Conservation (phyloP, 2,888 invertebrate species). For the Pyrrhia umbra region DNA sequence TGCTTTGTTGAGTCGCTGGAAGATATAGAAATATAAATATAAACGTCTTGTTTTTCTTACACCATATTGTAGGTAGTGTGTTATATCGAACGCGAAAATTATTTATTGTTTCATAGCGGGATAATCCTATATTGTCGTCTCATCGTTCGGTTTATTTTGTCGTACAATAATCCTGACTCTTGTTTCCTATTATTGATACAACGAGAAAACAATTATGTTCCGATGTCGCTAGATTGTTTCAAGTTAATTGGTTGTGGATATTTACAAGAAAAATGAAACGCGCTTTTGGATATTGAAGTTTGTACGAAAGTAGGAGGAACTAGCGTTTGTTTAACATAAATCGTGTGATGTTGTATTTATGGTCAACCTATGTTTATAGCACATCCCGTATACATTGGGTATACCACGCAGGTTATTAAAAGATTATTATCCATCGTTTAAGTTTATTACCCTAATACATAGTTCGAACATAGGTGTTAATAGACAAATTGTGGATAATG, state of each 20-base stretch:
- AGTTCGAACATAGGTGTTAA: conserved; percentile 14
- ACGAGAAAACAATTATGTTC: conserved; percentile 41
- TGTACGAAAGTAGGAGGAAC: background rate
- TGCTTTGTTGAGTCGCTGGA: conserved; percentile 81
- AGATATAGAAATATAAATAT: conserved; percentile 81
- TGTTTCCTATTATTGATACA: conserved; percentile 55
- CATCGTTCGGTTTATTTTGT: conserved; percentile 54
- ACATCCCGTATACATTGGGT: conserved; percentile 1
- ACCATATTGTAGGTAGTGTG: conserved; percentile 55
- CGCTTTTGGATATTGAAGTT: background rate
- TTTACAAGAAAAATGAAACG: background rate
- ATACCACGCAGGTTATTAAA: conserved; percentile 30
- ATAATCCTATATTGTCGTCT: conserved; percentile 59
- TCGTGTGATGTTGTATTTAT: conserved; percentile 13
- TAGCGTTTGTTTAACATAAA: background rate
- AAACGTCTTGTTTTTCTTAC: conserved; percentile 71
- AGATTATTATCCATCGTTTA: conserved; percentile 23
- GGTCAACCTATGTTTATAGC: conserved; percentile 4
- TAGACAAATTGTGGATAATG: background rate
- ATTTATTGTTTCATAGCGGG: conserved; percentile 73
- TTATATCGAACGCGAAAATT: conserved; percentile 62
- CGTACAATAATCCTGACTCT: conserved; percentile 45
- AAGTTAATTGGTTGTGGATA: conserved; percentile 8
- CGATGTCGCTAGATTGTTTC: background rate
- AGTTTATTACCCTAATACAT: conserved; percentile 23